Base-by-base conservation (phyloP, 2,113 vertebrate genomes). In the Cavia aperea region DNA sequence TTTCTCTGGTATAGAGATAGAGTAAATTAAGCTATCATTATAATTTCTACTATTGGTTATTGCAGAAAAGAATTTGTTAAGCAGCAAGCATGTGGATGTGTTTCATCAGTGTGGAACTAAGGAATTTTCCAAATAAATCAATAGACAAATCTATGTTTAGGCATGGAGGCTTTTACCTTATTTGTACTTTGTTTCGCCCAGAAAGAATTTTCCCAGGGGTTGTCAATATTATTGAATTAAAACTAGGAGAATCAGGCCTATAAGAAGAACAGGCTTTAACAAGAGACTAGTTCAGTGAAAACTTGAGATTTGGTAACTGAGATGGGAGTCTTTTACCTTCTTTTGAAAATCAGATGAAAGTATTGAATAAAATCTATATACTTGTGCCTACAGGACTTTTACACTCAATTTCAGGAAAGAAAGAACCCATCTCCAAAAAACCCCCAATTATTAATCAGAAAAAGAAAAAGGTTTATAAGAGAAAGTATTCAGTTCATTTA, bases 331-430 rank as follows among this genome's bases (percentile, higher is more conserved):
- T 36, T 90, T 86, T 86, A 72, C 43, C 1, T 15, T 72, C 23
- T 62, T 93, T 84, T 78, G 46, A 79, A 93, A 95, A 93, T 66
- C 24, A 75, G 16, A 81, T 86, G 43, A 78, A 66, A 68, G n/a
- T 66, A 51, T 11, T 79, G 83, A 72, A 88, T 63, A 85, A 77
- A 92, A 72, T 81, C 19, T n/a, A 81, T 10, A 66, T n/a, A 86
- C 56, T 49, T 26, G 51, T 78, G 10, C 58, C 81, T 33, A 82
- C 5, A 1, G 60, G n/a, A 90, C 23, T 79, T 90, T 88, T 72
- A 56, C 7, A 29, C 14, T 86, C 58, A 78, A 23, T 94, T 92
- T 93, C 77, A 89, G 51, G n/a, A 43, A 93, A 81, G 36, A 24
- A 51, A 46, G 26, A 36, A 62, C 16, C 77, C 39, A 18, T 84